A percentile compares a stretch with the other conserved stretches of the same genome.
phyloP scores from a whole-genome alignment of 1,140 invertebrate genomes.

The Tetramorium simillimum region DNA sequence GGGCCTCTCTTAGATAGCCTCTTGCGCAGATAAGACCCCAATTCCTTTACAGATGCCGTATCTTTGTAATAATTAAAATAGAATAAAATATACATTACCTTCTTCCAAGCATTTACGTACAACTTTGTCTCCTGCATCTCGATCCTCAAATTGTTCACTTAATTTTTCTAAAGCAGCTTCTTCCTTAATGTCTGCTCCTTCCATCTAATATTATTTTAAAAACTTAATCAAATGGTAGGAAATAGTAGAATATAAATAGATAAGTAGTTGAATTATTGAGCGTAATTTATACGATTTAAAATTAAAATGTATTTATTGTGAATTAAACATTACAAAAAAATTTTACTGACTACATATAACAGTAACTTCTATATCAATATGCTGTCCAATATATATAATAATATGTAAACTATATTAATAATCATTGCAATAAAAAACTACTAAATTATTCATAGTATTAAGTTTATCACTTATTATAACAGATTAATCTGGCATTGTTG shows the following conservation, averaged over 20 bases:
- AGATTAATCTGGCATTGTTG: background rate
- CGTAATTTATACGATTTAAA: background rate
- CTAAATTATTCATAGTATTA: no score
- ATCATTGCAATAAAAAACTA: background rate
- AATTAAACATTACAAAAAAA: background rate
- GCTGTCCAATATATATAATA: background rate
- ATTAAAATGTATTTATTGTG: background rate
- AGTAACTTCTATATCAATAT: background rate
- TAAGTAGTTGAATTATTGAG: background rate
- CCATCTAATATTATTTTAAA: background rate
- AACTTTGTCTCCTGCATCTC: background rate
- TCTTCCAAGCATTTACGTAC: background rate
- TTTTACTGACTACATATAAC: background rate
- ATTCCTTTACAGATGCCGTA: no score
- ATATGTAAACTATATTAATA: background rate
- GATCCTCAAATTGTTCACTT: no score
- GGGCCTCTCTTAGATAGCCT: no score
- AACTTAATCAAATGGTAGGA: background rate
- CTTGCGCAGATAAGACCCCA: no score
- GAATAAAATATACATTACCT: conserved; percentile 3
- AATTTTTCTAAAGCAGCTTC: no score
- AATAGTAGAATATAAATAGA: background rate
- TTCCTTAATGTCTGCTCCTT: background rate
- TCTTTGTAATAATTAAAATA: background rate
- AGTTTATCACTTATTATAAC: background rate